A percentile compares a stretch with the other conserved stretches of the same genome.
Evolutionary conservation across 1,140 invertebrate species (phyloP).

Genomic region (Armadillidium nasatum): DNA sequence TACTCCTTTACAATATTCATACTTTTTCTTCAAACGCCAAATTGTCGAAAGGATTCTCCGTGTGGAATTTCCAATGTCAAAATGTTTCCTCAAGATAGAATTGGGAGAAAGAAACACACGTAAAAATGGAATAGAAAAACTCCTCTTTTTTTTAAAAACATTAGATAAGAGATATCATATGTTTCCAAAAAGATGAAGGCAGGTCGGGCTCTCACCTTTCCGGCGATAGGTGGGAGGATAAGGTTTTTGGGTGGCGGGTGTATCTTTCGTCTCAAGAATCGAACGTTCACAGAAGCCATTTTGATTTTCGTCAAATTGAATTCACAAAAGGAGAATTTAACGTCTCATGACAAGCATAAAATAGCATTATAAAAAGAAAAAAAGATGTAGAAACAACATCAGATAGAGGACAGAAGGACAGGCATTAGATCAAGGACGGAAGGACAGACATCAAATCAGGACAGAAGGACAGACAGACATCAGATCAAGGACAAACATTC

Average conservation of each 20-base stretch:
- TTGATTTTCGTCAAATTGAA: slow-evolving; percentile 3
- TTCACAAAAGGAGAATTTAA: slow-evolving; percentile 5
- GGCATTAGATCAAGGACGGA: no score
- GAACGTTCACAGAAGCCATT: not conserved
- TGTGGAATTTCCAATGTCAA: not conserved
- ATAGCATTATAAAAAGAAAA: no score
- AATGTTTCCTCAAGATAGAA: not conserved
- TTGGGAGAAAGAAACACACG: not conserved
- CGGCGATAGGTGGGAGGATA: not conserved
- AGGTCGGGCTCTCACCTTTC: not conserved
- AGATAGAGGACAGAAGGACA: no score
- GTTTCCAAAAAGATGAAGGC: not conserved
- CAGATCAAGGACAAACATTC: no score
- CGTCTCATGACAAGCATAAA: not conserved
- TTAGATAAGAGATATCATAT: no score
- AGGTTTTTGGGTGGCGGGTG: not conserved
- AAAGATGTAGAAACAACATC: no score
- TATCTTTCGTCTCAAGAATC: not conserved
- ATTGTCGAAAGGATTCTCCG: not conserved
- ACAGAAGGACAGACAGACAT: no score
- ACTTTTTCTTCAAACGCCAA: not conserved
- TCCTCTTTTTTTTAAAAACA: no score
- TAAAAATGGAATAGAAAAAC: not conserved
- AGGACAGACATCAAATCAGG: no score
- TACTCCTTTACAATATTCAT: not conserved